phyloP scores from a whole-genome alignment of 1,140 invertebrate species.

The Venturia canescens region DNA sequence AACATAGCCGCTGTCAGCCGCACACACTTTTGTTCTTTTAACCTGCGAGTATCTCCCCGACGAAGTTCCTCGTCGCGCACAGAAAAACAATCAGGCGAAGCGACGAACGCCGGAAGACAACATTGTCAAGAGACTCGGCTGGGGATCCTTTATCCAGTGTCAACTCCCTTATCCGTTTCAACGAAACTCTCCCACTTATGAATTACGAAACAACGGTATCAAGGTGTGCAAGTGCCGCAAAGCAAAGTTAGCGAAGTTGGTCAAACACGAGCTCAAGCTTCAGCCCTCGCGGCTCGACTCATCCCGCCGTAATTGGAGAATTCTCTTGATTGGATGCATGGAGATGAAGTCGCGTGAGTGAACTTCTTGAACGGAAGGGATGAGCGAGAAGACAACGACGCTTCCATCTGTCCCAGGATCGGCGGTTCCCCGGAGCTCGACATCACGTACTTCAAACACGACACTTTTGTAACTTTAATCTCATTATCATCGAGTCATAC shows the following conservation, averaged over 20 bases:
- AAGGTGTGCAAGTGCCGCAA: constrained; percentile 10
- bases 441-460: background rate
- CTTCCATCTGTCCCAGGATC: background rate
- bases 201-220: constrained; percentile 40
- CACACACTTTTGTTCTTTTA: constrained; percentile 21
- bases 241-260: constrained; percentile 27
- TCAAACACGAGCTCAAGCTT: constrained; percentile 18
- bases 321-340: constrained; percentile 24
- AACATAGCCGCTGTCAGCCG: constrained; percentile 62
- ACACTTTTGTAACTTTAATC: background rate
- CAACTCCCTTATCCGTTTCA: background rate
- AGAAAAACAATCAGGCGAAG: background rate
- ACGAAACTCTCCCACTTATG: constrained; percentile 1
- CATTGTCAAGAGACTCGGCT: background rate
- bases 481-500: background rate
- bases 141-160: too few relatives aligned
- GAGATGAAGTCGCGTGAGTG: background rate
- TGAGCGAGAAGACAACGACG: background rate
- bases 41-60: background rate
- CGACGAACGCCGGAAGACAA: background rate
- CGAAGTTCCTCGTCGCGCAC: background rate
- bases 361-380: background rate
- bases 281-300: constrained; percentile 11
- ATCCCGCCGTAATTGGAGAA: constrained; percentile 1
- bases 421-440: background rate